These are phyloP conservation scores for Ptychochromis oligacanthus DNA, from an alignment of 2,113 vertebrate genomes.

Conservation along the genomic window DNA sequence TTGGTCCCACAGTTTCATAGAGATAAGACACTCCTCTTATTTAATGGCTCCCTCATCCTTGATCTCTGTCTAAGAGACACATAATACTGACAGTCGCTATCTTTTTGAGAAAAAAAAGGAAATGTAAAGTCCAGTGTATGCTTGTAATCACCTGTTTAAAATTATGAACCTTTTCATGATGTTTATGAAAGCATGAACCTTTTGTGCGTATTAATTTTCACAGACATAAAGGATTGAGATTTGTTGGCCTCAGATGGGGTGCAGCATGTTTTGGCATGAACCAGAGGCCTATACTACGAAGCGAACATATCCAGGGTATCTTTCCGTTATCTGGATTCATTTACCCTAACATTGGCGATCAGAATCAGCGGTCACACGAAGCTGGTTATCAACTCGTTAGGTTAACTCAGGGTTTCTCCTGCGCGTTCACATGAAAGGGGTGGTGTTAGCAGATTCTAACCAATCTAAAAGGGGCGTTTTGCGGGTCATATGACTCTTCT, in stretches of 20 bases:
- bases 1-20: not conserved
- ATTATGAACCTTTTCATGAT: not conserved
- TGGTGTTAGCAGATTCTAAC: too few relatives aligned
- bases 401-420: too few relatives aligned
- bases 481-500: too few relatives aligned
- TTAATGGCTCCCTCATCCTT: not conserved
- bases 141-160: not conserved
- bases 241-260: not conserved
- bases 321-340: too few relatives aligned
- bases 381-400: too few relatives aligned
- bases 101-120: too few relatives aligned
- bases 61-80: not conserved
- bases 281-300: too few relatives aligned
- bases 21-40: conserved; percentile 19
- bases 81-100: not conserved
- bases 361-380: too few relatives aligned
- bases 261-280: not conserved
- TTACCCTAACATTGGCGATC: too few relatives aligned
- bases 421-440: too few relatives aligned
- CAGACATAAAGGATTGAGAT: not conserved
- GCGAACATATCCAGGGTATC: too few relatives aligned
- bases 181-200: not conserved
- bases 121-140: not conserved
- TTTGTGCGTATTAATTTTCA: not conserved
- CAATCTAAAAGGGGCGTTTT: too few relatives aligned